Evolutionary conservation across 1,140 invertebrate species (phyloP), one percentile per base, ranked within the genome.

Genomic region (Drosophila ercepeae): DNA sequence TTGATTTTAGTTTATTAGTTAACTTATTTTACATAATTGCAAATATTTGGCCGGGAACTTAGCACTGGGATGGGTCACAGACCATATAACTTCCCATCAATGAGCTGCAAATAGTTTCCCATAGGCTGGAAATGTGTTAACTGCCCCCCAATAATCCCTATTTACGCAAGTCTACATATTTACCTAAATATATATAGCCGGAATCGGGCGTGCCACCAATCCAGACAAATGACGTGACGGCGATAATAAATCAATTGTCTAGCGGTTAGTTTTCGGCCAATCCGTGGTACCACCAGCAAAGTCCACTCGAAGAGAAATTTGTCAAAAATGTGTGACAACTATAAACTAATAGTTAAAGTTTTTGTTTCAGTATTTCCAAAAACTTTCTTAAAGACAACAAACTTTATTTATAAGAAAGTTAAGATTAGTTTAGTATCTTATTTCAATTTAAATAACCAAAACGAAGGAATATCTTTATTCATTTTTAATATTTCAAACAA

Each of bases 201-300:
- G 18, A 34, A 27, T 19, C 45, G 14, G 67, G 67, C 27, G 23
- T 42, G 46, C 27, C 36, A 27, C 36, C 6, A 36, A 23, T 41
- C 34, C 25, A 32, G 25, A 46, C 19, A 42, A 18, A 50, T 71
- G 71, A 74, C 75, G 67, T 84, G 81, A 81, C 81, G 61, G 41
- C 57, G 77, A 74, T 86, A 82, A 77, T 81, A 74, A 88, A 86
- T 86, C 81, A 88, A 86, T 88, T 83, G 44, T 46, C 63, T 36
- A 68, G 48, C 60, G 53, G 76, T 65, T 76, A 64, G 71, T 76
- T 75, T 72, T 45, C 71, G 39, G 71, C 64, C 58, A 61, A 68
- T 78, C 65, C 32, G 51, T 51, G 48, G 50, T 54, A 53, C 32
- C 34, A 49, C 50, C 53, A 44, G 34, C 18, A 23, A 52, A 36